Evolutionary conservation across 2,888 invertebrate species (phyloP), one percentile per base, ranked within the genome.

Genomic region (Hypercompe scribonia): DNA sequence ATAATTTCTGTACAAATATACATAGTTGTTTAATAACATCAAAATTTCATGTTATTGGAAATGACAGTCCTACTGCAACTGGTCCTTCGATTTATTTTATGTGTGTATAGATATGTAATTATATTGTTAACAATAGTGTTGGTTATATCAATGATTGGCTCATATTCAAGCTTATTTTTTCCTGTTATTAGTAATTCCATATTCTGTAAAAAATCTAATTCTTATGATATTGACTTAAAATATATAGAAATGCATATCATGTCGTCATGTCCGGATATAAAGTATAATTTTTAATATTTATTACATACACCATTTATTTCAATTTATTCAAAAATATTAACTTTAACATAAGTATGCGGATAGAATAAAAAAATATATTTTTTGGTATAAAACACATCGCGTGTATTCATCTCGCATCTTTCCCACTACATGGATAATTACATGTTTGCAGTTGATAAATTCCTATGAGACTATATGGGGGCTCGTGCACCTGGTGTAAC

Each of bases 401-500:
- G 7, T 18, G 3, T n/a, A 67, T 33, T 63, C 61, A 8, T 63
- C 33, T 71, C 65, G 77, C 78, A 79, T 80, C 72, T 78, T 71
- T 85, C 50, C 83, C 75, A 77, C 69, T 70, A 68, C 76, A 74
- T 70, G 50, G 10, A n/a, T 54, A 54, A 72, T 68, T 42, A 36
- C 21, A 64, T 69, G 72, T 72, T 68, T 63, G 76, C 46, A 77
- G 63, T 68, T 74, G 72, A 79, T 79, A 85, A 79, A 86, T 78
- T 78, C 74, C 68, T 67, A 74, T 77, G 76, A 79, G 78, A 80
- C 77, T 80, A 74, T 84, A 84, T 83, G 85, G 77, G 74, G 81
- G 79, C 78, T 78, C 77, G 85, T 91, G 94, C 95, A 95, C 92
- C 95, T 95, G 95, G 94, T 92, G 84, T 95, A 95, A 95, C 95